Percentiles rank a stretch among this genome's conserved stretches.
Conservation (phyloP, 1,140 invertebrate species). For the Heliothis virescens region DNA sequence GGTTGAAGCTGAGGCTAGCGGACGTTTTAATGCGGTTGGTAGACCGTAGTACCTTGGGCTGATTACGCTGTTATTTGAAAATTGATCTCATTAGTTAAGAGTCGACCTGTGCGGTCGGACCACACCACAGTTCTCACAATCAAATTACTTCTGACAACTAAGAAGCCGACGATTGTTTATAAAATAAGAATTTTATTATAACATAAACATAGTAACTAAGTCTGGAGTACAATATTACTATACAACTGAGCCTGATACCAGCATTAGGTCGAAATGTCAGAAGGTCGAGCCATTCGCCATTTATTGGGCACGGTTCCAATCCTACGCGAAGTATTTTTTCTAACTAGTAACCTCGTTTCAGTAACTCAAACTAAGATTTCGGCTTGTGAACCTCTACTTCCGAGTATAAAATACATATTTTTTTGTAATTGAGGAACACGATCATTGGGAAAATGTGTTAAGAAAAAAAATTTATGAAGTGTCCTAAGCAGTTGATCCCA, state of each 20-base stretch:
- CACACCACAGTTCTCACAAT: slow-evolving; percentile 21
- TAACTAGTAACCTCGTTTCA: background rate
- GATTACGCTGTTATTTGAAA: slow-evolving; percentile 45
- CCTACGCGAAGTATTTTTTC: slow-evolving; percentile 1
- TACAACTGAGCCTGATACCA: background rate
- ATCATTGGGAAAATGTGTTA: background rate
- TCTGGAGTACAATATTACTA: background rate
- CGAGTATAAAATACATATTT: background rate
- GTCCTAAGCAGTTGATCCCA: too few species aligned
- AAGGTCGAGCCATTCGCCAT: slow-evolving; percentile 10
- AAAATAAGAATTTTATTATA: background rate
- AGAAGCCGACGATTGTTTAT: background rate
- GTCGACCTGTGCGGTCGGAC: slow-evolving; percentile 37
- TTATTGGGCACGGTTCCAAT: slow-evolving; percentile 30
- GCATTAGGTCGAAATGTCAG: slow-evolving; percentile 17
- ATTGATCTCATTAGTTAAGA: slow-evolving; percentile 41
- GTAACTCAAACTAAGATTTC: slow-evolving; percentile 9
- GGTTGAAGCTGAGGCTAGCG: slow-evolving; percentile 5
- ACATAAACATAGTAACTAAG: background rate
- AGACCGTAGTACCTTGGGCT: slow-evolving; percentile 19
- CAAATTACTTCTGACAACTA: slow-evolving; percentile 14
- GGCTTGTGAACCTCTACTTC: background rate
- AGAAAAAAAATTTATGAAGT: too few species aligned
- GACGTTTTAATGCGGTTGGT: slow-evolving; percentile 1
- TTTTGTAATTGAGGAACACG: background rate